Base-by-base conservation (phyloP, 2,797 vertebrate genomes). In the Lithobates sylvaticus region DNA sequence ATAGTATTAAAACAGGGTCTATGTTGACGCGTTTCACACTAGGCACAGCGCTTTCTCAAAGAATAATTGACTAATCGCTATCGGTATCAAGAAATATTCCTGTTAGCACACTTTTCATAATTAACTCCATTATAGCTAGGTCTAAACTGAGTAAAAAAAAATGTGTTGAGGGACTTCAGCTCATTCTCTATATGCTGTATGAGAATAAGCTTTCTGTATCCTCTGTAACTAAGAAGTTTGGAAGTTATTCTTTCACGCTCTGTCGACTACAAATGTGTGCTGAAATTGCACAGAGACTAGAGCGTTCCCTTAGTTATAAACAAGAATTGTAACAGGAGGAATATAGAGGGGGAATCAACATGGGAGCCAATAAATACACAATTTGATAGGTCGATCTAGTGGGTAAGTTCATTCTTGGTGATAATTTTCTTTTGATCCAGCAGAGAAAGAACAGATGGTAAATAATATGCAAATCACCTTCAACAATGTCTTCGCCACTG, bases 391-490 rank as follows among this genome's bases (percentile, higher is more conserved):
- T n/a, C 12, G 26, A 39, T 42, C 21, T 32, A 32, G 36, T 26
- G 12, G 16, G 70, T 47, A 47, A 50, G 64, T 44, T 79, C 78
- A 32, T 68, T 64, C 36, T 42, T 64, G 27, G 61, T 47, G 77
- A 47, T 81, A 71, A 26, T 42, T 36, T 67, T 15, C 68, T 42
- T 15, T 32, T 32, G 34, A 81, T 81, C 47, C 50, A 18, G 21
- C 78, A 16, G 69, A 27, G 79, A 34, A 39, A 21, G n/a, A 50
- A 61, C 79, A 81, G 79, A 81, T 81, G 78, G 79, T 61, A 73
- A 72, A 81, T 81, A 81, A 81, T 32, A 81, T 81, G 79, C 79
- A 72, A 81, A 81, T 81, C 50, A 72, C 69, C 79, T 81, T 61
- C 79, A 61, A 50, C 68, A 81, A 81, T 61, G 79, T 72, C 68